Conservation (phyloP, 37 sponge, comb jelly and placozoan species). For the Eunapius fragilis region DNA sequence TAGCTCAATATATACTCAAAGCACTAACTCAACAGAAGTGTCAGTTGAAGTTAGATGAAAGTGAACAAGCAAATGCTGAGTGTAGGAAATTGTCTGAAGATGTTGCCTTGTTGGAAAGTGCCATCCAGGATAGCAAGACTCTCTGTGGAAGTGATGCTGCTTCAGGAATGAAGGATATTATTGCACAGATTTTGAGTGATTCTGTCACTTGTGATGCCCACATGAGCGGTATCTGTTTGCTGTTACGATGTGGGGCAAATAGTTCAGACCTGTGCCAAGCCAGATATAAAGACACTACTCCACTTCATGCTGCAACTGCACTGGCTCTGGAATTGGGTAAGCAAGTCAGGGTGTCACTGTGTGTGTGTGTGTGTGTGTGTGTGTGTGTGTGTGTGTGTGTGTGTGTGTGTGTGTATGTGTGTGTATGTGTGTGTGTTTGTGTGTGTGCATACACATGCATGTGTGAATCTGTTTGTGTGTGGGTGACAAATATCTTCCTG, state of each 20-base stretch:
- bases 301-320: conserved; percentile 7
- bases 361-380: not conserved
- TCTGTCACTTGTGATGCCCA: not conserved
- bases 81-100: not conserved
- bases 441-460: too few relatives aligned
- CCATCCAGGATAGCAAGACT: not conserved
- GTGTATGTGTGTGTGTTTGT: conserved; percentile 4
- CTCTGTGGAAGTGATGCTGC: not conserved
- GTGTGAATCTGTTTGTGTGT: not conserved
- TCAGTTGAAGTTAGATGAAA: not conserved
- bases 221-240: not conserved
- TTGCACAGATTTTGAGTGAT: not conserved
- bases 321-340: conserved; percentile 59
- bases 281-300: not conserved
- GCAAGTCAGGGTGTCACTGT: conserved; percentile 1
- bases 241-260: not conserved
- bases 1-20: not conserved
- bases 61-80: not conserved
- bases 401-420: not conserved
- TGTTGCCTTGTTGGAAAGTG: not conserved
- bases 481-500: not conserved
- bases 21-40: not conserved
- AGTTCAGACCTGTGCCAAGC: conserved; percentile 13
- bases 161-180: not conserved
- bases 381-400: not conserved